A percentile compares a stretch with the other conserved stretches of the same genome.
Evolutionary conservation across 23 tunicate species (phyloP).

Genomic region (Styela clava): DNA sequence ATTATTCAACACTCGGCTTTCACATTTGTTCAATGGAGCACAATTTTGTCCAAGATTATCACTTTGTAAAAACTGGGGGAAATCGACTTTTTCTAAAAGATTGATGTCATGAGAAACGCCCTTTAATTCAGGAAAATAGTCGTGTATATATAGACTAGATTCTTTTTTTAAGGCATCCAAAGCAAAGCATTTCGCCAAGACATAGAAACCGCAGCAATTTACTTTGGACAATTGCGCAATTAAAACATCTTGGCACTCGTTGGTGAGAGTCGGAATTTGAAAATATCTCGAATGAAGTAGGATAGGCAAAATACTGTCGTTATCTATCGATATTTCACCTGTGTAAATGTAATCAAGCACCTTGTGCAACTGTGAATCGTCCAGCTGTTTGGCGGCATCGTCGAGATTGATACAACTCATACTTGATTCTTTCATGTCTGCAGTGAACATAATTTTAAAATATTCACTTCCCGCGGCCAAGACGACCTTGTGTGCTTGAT

Average conservation of each 20-base stretch:
- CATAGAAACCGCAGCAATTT: conserved; percentile 37
- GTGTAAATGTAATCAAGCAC: conserved; percentile 78
- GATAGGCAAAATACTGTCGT: conserved; percentile 36
- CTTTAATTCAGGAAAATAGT: conserved; percentile 48
- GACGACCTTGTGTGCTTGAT: conserved; percentile 72
- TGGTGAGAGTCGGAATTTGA: conserved; percentile 54
- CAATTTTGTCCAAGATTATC: conserved; percentile 27
- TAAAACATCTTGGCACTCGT: conserved; percentile 37
- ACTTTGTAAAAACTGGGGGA: conserved; percentile 30
- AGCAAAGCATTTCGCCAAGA: conserved; percentile 35
- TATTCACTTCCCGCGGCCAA: conserved; percentile 90
- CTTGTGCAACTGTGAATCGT: conserved; percentile 26
- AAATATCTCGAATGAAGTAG: conserved; percentile 50
- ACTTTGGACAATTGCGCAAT: conserved; percentile 21
- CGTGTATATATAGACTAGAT: conserved; percentile 29
- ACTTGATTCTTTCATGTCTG: conserved; percentile 52
- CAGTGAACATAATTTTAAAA: conserved; percentile 83
- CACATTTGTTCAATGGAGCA: neutral
- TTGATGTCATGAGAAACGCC: conserved; percentile 13
- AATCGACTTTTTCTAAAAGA: conserved; percentile 37
- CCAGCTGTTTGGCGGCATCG: conserved; percentile 31
- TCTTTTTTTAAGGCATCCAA: neutral
- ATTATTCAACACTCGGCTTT: conserved; percentile 14
- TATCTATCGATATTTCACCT: conserved; percentile 51
- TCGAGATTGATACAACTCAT: conserved; percentile 24